Percentiles rank a stretch among this genome's conserved stretches.
phyloP scores from a whole-genome alignment of 2,888 invertebrate genomes.

The Oxystoma pomonae region DNA sequence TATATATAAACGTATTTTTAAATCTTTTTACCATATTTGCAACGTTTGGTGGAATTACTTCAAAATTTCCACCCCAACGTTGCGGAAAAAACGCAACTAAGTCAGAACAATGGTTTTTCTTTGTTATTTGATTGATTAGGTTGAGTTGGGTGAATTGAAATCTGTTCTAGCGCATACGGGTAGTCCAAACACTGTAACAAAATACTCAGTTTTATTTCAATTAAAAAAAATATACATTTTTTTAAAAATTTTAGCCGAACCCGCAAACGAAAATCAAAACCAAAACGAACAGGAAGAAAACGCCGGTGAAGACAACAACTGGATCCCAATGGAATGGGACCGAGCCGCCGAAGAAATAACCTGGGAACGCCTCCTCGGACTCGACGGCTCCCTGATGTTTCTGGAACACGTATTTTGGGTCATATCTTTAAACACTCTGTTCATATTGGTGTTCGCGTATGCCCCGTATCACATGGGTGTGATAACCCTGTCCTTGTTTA shows the following conservation, averaged over 20 bases:
- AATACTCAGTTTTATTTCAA: no score
- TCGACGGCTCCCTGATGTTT: constrained; percentile 96
- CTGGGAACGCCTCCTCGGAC: constrained; percentile 93
- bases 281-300: constrained; percentile 33
- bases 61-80: no score
- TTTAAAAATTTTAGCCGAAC: constrained; percentile 20
- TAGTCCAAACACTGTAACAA: no score
- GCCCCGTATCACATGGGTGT: constrained; percentile 95
- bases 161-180: no score
- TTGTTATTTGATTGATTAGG: no score
- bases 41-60: no score
- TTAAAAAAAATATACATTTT: no score
- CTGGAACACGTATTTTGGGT: constrained; percentile 99
- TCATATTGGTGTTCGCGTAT: constrained; percentile 96
- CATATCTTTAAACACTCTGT: constrained; percentile 92
- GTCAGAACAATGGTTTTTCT: no score
- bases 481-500: constrained; percentile 70
- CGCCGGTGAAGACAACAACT: constrained; percentile 78
- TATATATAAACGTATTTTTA: no score
- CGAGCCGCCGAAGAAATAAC: constrained; percentile 95
- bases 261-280: constrained; percentile 35
- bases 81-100: no score
- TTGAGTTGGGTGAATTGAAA: no score
- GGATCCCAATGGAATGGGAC: constrained; percentile 99
- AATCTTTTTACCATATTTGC: no score